Percentiles rank a stretch among this genome's conserved stretches.
phyloP scores from a whole-genome alignment of 2,113 vertebrate genomes.

The Ochotona princeps region DNA sequence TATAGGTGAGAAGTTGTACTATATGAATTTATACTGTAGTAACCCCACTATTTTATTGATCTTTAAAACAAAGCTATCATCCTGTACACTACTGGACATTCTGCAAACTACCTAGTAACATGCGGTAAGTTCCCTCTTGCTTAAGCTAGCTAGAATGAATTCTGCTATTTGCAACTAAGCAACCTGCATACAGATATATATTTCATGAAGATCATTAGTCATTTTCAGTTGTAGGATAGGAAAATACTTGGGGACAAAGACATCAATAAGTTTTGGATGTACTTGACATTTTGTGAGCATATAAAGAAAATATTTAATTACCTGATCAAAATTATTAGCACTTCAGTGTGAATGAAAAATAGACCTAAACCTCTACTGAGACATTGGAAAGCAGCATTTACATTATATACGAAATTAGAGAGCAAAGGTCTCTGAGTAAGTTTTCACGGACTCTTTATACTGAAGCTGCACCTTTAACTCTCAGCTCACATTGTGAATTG shows the following conservation, averaged over 20 bases:
- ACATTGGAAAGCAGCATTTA: neutral
- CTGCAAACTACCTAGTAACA: neutral
- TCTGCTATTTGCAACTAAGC: conserved; percentile 21
- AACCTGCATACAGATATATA: neutral
- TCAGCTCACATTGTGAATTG: neutral
- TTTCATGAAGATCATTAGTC: conserved; percentile 1
- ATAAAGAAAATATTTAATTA: neutral
- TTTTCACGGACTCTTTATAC: neutral
- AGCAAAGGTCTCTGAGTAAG: neutral
- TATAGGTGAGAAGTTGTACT: neutral
- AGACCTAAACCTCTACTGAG: neutral
- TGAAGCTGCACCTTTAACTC: neutral
- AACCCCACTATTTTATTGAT: neutral
- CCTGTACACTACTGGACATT: neutral
- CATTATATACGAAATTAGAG: conserved; percentile 29
- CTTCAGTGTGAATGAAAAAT: neutral
- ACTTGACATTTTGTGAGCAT: neutral
- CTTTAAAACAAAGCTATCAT: neutral
- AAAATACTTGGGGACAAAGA: neutral
- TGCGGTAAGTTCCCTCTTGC: neutral
- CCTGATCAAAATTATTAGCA: conserved; percentile 8
- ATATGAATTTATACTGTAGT: neutral
- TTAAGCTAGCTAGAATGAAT: neutral
- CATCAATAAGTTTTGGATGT: neutral
- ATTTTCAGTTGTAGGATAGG: neutral